Evolutionary conservation across 2,888 invertebrate species (phyloP), one percentile per base, ranked within the genome.

Genomic region (Hydriomena furcata): DNA sequence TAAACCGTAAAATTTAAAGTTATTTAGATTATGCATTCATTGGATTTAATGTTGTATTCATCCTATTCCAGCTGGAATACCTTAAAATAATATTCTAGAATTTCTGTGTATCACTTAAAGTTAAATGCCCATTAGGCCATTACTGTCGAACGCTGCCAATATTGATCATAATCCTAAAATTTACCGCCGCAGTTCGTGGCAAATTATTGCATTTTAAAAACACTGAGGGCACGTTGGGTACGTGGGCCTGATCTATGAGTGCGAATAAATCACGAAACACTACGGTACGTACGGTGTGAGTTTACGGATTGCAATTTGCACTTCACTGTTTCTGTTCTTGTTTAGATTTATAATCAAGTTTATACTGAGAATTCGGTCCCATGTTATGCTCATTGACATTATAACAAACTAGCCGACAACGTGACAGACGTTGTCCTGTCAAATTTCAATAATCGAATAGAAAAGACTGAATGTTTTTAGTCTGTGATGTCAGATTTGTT

Each of bases 1-100:
- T 79, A 72, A 66, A 68, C 69, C 68, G 69, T 73, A 65, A 76
- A 82, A 79, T 77, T 62, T 60, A 60, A 58, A 64, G 52, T 59
- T 54, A 47, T 63, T 42, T 58, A 36, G 58, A 55, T 56, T 63
- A 58, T 53, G 61, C 64, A 63, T 66, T 52, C 30, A 49, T 52
- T 61, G 64, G 62, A 47, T 51, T 51, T 37, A 42, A 52, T 53
- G 45, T 35, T 21, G 45, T 36, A 51, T 57, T 52, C 45, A 57
- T 51, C 41, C 38, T 27, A n/a, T n/a, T 42, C 30, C 12, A 1
- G 20, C 24, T 34, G n/a, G 11, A 13, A 40, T 11, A 11, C 35
- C 35, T 24, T 40, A n/a, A n/a, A n/a, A n/a, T n/a, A n/a, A n/a
- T n/a, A n/a, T n/a, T n/a, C n/a, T n/a, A n/a, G n/a, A n/a, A n/a